phyloP scores from a whole-genome alignment of 2,797 vertebrate species.

The Gorsachius magnificus region DNA sequence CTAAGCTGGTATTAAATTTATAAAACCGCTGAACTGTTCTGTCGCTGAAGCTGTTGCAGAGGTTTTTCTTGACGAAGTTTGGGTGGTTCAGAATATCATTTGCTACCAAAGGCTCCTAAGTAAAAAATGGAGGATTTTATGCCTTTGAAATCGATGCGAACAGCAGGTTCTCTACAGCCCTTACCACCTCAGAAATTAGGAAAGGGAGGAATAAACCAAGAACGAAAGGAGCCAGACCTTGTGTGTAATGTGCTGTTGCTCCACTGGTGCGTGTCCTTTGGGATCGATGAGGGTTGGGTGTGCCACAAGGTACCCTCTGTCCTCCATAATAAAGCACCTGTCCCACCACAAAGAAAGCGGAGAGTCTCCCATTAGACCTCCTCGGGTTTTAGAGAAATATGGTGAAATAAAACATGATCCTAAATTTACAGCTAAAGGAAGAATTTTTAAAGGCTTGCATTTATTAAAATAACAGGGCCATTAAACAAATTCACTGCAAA shows the following conservation, averaged over 20 bases:
- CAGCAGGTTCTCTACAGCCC: not conserved
- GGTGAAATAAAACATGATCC: fast-evolving
- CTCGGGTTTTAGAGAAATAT: not conserved
- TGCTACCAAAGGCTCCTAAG: slow-evolving; percentile 93
- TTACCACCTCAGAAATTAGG: not conserved
- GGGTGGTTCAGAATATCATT: slow-evolving; percentile 98
- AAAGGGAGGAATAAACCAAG: no score
- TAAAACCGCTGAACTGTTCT: slow-evolving; percentile 97
- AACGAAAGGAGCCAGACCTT: slow-evolving; percentile 81
- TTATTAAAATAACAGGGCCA: not conserved
- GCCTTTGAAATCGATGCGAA: not conserved
- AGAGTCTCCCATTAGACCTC: not conserved
- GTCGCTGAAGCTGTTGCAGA: slow-evolving; percentile 98
- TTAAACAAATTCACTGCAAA: not conserved
- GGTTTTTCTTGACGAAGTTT: slow-evolving; percentile 97
- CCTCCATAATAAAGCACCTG: slow-evolving; percentile 99
- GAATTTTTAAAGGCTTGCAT: not conserved
- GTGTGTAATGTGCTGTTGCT: slow-evolving; percentile 98
- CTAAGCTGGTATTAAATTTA: slow-evolving; percentile 96
- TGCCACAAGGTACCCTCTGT: slow-evolving; percentile 96
- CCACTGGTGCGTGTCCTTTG: slow-evolving; percentile 95
- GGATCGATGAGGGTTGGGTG: slow-evolving; percentile 98
- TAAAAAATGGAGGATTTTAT: not conserved
- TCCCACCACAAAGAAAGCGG: not conserved
- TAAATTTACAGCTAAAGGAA: not conserved